Conservation (phyloP, 2,888 invertebrate species). For the Cantharis nigra region DNA sequence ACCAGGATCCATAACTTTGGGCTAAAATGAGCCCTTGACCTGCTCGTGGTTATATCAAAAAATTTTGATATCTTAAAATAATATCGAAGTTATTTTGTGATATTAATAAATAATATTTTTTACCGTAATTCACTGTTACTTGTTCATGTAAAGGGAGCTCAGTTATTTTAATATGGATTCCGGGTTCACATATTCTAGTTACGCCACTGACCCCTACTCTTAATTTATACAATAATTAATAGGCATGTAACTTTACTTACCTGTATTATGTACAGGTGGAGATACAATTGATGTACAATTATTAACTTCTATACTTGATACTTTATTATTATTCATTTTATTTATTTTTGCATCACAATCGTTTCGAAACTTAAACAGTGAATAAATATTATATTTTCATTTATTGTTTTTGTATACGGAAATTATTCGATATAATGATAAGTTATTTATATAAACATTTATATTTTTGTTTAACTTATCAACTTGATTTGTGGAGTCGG, state of each 20-base stretch:
- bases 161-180: no score
- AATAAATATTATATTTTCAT: background rate
- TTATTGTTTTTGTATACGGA: background rate
- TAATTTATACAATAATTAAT: background rate
- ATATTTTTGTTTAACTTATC: background rate
- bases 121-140: no score
- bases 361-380: background rate
- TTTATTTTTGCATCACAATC: background rate
- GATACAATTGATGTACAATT: background rate
- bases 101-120: no score
- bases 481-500: background rate
- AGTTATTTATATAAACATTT: background rate
- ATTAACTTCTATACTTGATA: background rate
- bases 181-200: no score
- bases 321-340: background rate
- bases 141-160: no score
- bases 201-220: no score
- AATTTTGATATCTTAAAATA: no score
- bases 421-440: background rate
- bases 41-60: no score
- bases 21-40: no score
- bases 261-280: background rate
- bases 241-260: background rate
- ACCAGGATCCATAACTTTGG: no score
- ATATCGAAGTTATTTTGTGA: no score